Conservation (phyloP, 1,140 invertebrate genomes). For the Drosophila saltans region DNA sequence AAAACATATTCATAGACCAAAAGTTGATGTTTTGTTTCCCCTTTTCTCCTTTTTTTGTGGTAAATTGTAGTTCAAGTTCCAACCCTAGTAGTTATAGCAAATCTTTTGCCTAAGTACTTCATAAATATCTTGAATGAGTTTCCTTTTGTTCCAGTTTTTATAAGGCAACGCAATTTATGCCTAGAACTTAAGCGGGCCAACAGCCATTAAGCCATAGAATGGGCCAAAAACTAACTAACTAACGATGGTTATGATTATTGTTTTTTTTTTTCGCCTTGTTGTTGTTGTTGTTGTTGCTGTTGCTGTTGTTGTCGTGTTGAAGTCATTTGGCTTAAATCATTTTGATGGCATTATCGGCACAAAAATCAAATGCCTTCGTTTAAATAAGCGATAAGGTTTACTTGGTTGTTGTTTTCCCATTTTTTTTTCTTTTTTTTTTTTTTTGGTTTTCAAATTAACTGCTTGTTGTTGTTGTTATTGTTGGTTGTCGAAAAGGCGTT, state of each 20-base stretch:
- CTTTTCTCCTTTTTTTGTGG: no score
- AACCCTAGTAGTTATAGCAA: conserved; percentile 46
- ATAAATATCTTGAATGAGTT: conserved; percentile 78
- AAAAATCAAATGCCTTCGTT: conserved; percentile 81
- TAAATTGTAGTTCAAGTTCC: background rate
- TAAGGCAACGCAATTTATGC: background rate
- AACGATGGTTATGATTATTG: conserved; percentile 68
- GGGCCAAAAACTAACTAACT: conserved; percentile 9
- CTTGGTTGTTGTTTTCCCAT: conserved; percentile 47
- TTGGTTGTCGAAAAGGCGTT: conserved; percentile 72
- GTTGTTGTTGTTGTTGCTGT: conserved; percentile 14
- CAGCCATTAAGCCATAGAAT: background rate
- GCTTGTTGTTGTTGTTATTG: conserved; percentile 44
- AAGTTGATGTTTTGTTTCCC: no score
- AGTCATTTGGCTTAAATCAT: conserved; percentile 68
- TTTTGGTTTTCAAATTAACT: conserved; percentile 2
- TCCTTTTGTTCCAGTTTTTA: conserved; percentile 72
- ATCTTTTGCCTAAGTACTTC: conserved; percentile 63
- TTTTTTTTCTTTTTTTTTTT: background rate
- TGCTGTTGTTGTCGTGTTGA: conserved; percentile 28
- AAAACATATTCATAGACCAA: no score
- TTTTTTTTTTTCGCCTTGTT: conserved; percentile 44
- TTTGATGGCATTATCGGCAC: conserved; percentile 74
- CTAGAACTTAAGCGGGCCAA: no score
- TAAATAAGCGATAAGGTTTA: conserved; percentile 78